Evolutionary conservation across 1,140 invertebrate species (phyloP), one percentile per base, ranked within the genome.

Genomic region (Dryas iulia): DNA sequence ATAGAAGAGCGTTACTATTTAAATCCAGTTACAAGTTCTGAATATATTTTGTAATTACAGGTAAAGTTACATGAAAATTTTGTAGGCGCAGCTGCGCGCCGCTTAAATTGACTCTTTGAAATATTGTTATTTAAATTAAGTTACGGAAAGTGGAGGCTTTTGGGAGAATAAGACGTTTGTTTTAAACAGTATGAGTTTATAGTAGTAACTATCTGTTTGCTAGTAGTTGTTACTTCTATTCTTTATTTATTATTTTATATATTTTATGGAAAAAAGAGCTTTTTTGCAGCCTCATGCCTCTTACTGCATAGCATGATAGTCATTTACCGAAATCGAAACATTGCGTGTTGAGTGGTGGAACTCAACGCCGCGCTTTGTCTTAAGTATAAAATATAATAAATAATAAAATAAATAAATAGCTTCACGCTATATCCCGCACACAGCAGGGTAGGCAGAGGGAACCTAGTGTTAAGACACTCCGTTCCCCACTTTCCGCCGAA

Each of bases 1-100:
- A 73, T 52, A 52, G 62, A 74, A 60, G 69, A 67, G 76, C 81
- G 81, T 88, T 87, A 87, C 88, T 89, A 89, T 87, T 86, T 88
- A 89, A 90, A 90, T 89, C 84, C 82, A 88, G 88, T 90, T 90
- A 90, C 86, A 86, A 90, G 86, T 90, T 89, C 76, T 82, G 88
- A 90, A 90, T 90, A 86, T 89, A 90, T 90, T 90, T 90, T 90
- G 87, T 86, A 88, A 90, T 90, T 90, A 88, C 87, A 84, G 83
- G 75, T 83, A 82, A 80, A 88, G 83, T 84, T 81, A 82, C 81
- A 87, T 83, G 87, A 88, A 90, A 89, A 87, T 87, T 86, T 83
- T 75, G 69, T 76, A 76, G 79, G 74, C 77, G 72, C 86, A 86
- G 81, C 82, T 86, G 86, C 56, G 78, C 71, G 59, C 64, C 73